These are phyloP conservation scores for Nasonovia ribisnigri DNA, from an alignment of 2,888 invertebrate genomes.

Conservation along the genomic window DNA sequence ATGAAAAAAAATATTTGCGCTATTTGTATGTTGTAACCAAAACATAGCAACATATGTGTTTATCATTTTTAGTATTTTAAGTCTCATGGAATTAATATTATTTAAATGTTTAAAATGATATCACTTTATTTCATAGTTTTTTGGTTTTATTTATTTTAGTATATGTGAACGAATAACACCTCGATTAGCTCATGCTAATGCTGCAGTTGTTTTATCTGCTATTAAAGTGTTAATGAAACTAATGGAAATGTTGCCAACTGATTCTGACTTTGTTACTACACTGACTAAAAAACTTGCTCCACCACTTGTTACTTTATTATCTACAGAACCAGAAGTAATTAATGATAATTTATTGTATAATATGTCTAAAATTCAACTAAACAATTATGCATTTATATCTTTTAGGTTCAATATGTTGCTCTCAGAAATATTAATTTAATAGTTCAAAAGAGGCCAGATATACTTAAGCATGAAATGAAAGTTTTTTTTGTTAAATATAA, in stretches of 20 bases:
- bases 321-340: slow-evolving; percentile 90
- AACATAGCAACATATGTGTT: neutral
- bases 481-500: slow-evolving; percentile 99
- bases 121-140: neutral
- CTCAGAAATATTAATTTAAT: slow-evolving; percentile 98
- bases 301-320: slow-evolving; percentile 96
- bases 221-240: slow-evolving; percentile 99
- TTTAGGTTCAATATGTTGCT: slow-evolving; percentile 96
- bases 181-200: slow-evolving; percentile 97
- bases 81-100: neutral
- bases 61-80: neutral
- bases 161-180: slow-evolving; percentile 98
- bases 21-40: neutral
- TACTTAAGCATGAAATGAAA: slow-evolving; percentile 99
- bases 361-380: neutral
- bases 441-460: slow-evolving; percentile 98
- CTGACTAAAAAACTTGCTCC: slow-evolving; percentile 97
- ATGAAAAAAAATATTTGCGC: neutral
- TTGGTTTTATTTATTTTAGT: slow-evolving; percentile 70
- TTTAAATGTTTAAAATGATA: neutral
- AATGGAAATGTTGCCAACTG: slow-evolving; percentile 95
- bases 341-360: neutral
- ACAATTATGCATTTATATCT: neutral
- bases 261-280: slow-evolving; percentile 93
- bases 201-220: slow-evolving; percentile 97